Percentiles rank a stretch among this genome's conserved stretches.
These are phyloP conservation scores for Cantharis rufa DNA, from an alignment of 2,888 invertebrate species.

Conservation along the genomic window DNA sequence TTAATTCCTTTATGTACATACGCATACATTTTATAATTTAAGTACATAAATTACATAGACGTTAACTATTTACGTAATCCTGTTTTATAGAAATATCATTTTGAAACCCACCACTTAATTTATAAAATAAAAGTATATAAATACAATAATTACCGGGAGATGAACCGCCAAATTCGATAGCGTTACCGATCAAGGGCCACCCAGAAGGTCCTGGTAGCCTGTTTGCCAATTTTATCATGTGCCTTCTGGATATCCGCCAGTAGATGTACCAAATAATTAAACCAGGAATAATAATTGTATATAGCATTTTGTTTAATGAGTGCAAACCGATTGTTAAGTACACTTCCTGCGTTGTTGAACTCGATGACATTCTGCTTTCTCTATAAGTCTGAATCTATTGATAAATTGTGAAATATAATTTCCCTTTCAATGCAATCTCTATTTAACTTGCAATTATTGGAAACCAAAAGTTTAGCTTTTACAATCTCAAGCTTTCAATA, in stretches of 20 bases:
- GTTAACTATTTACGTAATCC: background rate
- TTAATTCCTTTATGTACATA: background rate
- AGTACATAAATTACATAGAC: background rate
- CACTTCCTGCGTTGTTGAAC: constrained; percentile 40
- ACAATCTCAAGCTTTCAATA: background rate
- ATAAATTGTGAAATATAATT: background rate
- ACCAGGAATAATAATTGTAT: constrained; percentile 72
- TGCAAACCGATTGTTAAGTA: background rate
- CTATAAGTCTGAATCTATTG: constrained; percentile 8
- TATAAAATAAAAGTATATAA: background rate
- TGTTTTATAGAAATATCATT: background rate
- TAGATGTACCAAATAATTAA: constrained; percentile 73
- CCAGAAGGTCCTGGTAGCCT: constrained; percentile 75
- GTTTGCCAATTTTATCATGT: constrained; percentile 71
- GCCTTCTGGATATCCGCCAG: constrained; percentile 75
- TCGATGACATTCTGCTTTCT: constrained; percentile 40
- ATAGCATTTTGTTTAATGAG: constrained; percentile 69
- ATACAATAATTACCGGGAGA: constrained; percentile 66
- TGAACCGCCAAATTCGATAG: constrained; percentile 73
- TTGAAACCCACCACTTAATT: too few species aligned
- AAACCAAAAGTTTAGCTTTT: background rate
- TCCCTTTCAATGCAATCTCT: constrained; percentile 13
- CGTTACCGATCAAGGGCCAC: constrained; percentile 74
- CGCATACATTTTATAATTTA: background rate
- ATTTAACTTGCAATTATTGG: background rate